Percentiles rank a stretch among this genome's conserved stretches.
Conservation (phyloP, 2,113 vertebrate species). For the Caloenas nicobarica region DNA sequence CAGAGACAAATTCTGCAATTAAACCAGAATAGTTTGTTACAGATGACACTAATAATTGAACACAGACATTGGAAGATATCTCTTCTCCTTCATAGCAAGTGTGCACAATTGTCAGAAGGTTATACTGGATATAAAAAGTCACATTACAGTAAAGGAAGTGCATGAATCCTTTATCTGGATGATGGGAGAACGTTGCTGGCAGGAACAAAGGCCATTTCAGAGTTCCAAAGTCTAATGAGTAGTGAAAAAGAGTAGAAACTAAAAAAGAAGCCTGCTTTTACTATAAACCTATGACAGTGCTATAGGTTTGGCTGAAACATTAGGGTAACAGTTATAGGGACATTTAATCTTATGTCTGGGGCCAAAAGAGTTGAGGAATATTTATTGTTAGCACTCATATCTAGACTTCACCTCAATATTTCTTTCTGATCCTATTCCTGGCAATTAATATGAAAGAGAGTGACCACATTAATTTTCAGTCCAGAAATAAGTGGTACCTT, state of each 20-base stretch:
- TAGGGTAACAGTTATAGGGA: not conserved
- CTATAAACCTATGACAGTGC: not conserved
- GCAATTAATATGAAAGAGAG: constrained; percentile 1
- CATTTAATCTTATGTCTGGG: constrained; percentile 2
- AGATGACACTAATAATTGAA: constrained; percentile 61
- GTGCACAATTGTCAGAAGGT: not conserved
- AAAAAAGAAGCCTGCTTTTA: not conserved
- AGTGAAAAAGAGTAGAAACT: not conserved
- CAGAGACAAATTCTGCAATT: constrained; percentile 66
- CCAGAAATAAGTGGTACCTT: not conserved
- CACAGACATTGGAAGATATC: constrained; percentile 41
- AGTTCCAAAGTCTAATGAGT: not conserved
- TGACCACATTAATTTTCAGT: constrained; percentile 15
- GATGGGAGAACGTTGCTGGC: not conserved
- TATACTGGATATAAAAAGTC: constrained; percentile 9
- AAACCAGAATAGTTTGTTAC: constrained; percentile 64
- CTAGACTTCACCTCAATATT: constrained; percentile 6
- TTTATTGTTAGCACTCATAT: not conserved
- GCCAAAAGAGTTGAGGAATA: constrained; percentile 15
- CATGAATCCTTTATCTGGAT: constrained; percentile 24
- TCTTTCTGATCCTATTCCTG: not conserved
- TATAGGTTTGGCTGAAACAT: not conserved
- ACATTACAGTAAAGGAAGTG: constrained; percentile 1
- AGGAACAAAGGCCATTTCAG: not conserved
- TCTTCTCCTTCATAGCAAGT: not conserved